These are phyloP conservation scores for Sebastolobus alascanus DNA, from an alignment of 2,797 vertebrate species.

Conservation along the genomic window DNA sequence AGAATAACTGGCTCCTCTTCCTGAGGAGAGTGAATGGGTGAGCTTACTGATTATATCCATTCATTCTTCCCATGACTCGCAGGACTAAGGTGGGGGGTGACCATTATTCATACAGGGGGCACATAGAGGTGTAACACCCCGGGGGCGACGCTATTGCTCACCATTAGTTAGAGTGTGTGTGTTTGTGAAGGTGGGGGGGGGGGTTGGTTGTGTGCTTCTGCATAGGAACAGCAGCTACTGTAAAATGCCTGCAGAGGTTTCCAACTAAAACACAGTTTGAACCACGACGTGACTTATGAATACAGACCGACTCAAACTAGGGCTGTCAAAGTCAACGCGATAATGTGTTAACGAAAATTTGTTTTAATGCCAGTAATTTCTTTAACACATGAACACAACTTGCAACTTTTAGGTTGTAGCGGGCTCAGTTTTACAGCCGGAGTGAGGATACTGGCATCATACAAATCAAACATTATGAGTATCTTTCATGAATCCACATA, in stretches of 20 bases:
- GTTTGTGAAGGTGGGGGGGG: not conserved
- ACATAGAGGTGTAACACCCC: conserved; percentile 44
- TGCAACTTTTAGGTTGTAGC: too few relatives aligned
- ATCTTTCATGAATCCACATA: conserved; percentile 8
- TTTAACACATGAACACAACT: too few relatives aligned
- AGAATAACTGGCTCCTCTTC: conserved; percentile 51
- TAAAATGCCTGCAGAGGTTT: conserved; percentile 49
- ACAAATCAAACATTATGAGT: not conserved
- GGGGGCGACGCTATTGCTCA: conserved; percentile 48
- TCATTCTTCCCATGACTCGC: conserved; percentile 52
- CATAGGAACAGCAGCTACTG: conserved; percentile 21
- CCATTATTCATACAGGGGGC: conserved; percentile 51
- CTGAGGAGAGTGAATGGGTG: conserved; percentile 44
- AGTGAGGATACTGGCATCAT: too few relatives aligned
- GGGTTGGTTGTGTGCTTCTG: not conserved
- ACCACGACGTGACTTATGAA: conserved; percentile 9
- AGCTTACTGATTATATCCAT: conserved; percentile 67
- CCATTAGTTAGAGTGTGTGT: conserved; percentile 41
- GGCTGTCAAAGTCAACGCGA: too few relatives aligned
- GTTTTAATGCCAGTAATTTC: too few relatives aligned
- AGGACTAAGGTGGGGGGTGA: conserved; percentile 30
- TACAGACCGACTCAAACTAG: conserved; percentile 13
- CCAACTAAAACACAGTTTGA: conserved; percentile 17
- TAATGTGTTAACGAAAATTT: too few relatives aligned
- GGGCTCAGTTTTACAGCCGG: too few relatives aligned